A percentile compares a stretch with the other conserved stretches of the same genome.
These are phyloP conservation scores for Disparrhopalites patrizii DNA, from an alignment of 2,888 invertebrate species.

Conservation along the genomic window DNA sequence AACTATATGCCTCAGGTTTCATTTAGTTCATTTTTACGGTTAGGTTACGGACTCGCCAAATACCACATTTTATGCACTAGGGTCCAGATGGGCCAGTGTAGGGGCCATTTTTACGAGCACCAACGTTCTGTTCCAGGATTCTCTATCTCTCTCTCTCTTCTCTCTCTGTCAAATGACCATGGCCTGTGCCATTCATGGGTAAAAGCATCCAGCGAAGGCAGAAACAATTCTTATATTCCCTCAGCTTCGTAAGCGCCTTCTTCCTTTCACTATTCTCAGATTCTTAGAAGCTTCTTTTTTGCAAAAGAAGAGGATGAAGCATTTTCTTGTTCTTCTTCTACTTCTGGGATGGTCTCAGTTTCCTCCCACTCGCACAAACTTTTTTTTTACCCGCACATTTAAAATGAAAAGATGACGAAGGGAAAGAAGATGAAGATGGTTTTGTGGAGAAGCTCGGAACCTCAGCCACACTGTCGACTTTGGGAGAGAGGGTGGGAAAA, in stretches of 20 bases:
- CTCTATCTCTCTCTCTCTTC: too few relatives aligned
- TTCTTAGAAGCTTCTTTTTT: too few relatives aligned
- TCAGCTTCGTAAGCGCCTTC: not conserved
- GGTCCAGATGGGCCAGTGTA: conserved; percentile 25
- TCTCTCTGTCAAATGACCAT: conserved; percentile 26
- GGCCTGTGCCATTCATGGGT: not conserved
- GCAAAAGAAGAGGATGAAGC: conserved; percentile 5
- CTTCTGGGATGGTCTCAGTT: not conserved
- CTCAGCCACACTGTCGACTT: too few relatives aligned
- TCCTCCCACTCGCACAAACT: too few relatives aligned
- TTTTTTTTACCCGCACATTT: too few relatives aligned
- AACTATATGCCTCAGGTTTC: conserved; percentile 14
- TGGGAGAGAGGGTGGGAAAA: too few relatives aligned
- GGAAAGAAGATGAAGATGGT: too few relatives aligned
- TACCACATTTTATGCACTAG: conserved; percentile 6
- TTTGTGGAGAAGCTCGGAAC: too few relatives aligned
- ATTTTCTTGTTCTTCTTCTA: not conserved
- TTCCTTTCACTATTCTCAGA: too few relatives aligned
- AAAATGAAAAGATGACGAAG: too few relatives aligned
- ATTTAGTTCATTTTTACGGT: conserved; percentile 30
- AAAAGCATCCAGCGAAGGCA: conserved; percentile 15
- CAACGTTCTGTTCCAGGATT: conserved; percentile 16
- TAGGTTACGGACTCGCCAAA: conserved; percentile 21
- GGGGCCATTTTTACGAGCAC: conserved; percentile 26
- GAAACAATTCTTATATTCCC: not conserved